phyloP scores from a whole-genome alignment of 2,797 vertebrate genomes.

The Siniperca obscura region DNA sequence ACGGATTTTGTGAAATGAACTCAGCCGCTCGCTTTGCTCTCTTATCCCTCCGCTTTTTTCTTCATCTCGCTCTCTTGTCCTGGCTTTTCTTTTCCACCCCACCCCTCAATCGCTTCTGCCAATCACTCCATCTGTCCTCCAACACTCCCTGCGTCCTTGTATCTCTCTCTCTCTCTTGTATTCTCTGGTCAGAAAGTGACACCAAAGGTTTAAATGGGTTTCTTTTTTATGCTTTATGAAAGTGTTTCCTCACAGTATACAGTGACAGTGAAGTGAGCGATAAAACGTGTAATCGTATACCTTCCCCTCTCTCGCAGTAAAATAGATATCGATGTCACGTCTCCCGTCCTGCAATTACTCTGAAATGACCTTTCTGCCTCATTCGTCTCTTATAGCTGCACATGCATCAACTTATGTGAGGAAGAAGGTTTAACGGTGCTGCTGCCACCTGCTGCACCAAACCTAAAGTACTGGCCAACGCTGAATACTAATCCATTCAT shows the following conservation, averaged over 20 bases:
- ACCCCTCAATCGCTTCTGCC: background rate
- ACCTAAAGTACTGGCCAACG: background rate
- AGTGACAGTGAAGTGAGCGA: constrained; percentile 28
- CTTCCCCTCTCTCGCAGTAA: background rate
- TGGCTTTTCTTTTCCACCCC: constrained; percentile 10
- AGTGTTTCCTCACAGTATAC: constrained; percentile 8
- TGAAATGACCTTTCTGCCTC: constrained; percentile 54
- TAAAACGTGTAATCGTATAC: constrained; percentile 31
- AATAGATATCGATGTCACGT: constrained; percentile 31
- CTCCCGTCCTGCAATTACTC: constrained; percentile 39
- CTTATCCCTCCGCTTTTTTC: background rate
- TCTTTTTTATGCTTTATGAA: constrained; percentile 15
- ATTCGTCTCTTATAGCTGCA: constrained; percentile 48
- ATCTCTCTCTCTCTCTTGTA: background rate
- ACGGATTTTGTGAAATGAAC: constrained; percentile 59
- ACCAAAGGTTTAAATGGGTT: constrained; percentile 23
- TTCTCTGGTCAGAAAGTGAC: constrained; percentile 19
- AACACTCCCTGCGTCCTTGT: background rate
- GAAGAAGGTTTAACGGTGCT: background rate
- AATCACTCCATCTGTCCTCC: constrained; percentile 46
- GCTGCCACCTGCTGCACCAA: background rate
- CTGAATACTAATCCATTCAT: background rate
- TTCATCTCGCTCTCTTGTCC: constrained; percentile 14
- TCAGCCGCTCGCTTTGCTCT: constrained; percentile 1
- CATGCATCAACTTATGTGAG: constrained; percentile 6